Conservation (phyloP, 2,113 vertebrate genomes). For the Cromileptes altivelis region DNA sequence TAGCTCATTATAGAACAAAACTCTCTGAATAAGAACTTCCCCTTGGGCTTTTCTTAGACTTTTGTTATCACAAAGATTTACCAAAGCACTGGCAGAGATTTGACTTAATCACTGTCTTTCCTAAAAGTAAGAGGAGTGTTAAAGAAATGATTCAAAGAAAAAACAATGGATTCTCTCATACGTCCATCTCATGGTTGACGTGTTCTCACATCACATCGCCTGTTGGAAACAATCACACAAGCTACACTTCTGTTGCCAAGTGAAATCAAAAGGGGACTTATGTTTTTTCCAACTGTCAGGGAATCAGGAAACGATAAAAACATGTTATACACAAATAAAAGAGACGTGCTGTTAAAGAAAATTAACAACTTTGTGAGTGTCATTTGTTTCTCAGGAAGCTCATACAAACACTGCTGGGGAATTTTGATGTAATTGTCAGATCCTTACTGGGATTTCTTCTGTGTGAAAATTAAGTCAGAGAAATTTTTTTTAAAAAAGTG, state of each 20-base stretch:
- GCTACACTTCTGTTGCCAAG: too few relatives aligned
- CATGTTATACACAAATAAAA: constrained; percentile 52
- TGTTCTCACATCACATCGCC: not conserved
- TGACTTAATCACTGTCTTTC: not conserved
- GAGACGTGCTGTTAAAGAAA: constrained; percentile 20
- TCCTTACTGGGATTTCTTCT: constrained; percentile 13
- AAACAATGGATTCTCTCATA: not conserved
- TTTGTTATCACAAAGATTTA: not conserved
- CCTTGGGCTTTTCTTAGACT: not conserved
- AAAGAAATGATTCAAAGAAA: constrained; percentile 1
- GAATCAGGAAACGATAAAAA: constrained; percentile 38
- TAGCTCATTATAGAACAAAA: not conserved
- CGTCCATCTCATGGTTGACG: not conserved
- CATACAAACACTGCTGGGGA: constrained; percentile 9
- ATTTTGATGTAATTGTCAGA: constrained; percentile 14
- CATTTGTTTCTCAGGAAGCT: constrained; percentile 24
- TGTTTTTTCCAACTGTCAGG: constrained; percentile 16
- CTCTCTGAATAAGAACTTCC: not conserved
- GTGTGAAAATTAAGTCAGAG: constrained; percentile 6
- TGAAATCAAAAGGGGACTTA: too few relatives aligned
- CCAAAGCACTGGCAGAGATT: not conserved
- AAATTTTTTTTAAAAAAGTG: not conserved
- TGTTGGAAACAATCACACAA: not conserved
- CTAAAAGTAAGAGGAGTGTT: not conserved
- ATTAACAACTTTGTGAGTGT: constrained; percentile 31